Evolutionary conservation across 1,140 invertebrate species (phyloP).

Genomic region (Neuroterus valhalla): DNA sequence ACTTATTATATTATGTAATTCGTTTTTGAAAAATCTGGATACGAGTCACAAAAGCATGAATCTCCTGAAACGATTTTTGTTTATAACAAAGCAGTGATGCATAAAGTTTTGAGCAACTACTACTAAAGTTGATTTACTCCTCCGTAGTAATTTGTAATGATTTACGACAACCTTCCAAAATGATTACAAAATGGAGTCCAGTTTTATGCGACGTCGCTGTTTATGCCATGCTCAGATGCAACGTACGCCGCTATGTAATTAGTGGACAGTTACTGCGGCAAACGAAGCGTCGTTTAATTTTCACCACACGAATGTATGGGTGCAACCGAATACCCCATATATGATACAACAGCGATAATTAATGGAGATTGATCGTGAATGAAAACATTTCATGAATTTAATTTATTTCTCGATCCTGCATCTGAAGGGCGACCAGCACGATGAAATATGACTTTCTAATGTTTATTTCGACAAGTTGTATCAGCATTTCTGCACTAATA

Average conservation of each 20-base stretch:
- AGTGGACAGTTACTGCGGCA: slow-evolving; percentile 16
- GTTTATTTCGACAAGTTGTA: not conserved
- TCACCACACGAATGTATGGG: not conserved
- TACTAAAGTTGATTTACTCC: not conserved
- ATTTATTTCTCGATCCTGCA: slow-evolving; percentile 3
- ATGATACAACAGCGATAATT: slow-evolving; percentile 1
- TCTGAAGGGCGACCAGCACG: not conserved
- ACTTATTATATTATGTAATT: no score
- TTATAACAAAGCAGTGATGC: not conserved
- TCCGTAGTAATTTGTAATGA: slow-evolving; percentile 18
- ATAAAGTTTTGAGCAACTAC: not conserved
- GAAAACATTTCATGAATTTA: slow-evolving; percentile 26
- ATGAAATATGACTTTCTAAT: slow-evolving; percentile 11
- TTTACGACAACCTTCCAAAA: slow-evolving; percentile 4
- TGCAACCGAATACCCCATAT: slow-evolving; percentile 9
- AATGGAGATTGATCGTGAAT: slow-evolving; percentile 26
- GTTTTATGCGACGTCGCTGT: slow-evolving; percentile 9
- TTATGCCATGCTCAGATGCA: slow-evolving; percentile 24
- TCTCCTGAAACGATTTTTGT: not conserved
- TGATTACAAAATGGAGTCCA: slow-evolving; percentile 12
- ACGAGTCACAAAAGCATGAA: not conserved
- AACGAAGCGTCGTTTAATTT: slow-evolving; percentile 27
- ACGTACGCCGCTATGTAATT: slow-evolving; percentile 12
- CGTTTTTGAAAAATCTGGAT: no score
- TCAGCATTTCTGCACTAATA: no score